Conservation (phyloP, 2,797 vertebrate species). For the Pangasius macronema region DNA sequence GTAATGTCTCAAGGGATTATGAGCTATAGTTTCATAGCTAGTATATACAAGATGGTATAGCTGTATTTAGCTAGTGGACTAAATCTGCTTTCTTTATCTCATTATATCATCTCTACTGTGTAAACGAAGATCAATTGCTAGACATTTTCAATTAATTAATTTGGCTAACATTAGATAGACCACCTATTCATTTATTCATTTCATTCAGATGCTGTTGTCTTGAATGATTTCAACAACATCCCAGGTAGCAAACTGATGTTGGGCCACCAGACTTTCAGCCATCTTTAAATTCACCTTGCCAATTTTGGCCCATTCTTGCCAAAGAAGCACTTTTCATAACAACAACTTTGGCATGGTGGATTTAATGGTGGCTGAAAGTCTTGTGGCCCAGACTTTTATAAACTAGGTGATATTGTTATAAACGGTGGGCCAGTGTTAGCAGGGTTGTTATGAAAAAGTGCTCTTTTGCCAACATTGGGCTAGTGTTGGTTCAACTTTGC, state of each 20-base stretch:
- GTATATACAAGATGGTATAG: neutral
- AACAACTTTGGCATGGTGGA: neutral
- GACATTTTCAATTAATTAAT: neutral
- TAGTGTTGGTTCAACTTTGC: neutral
- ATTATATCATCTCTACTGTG: neutral
- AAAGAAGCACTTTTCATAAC: neutral
- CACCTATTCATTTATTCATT: neutral
- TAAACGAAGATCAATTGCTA: neutral
- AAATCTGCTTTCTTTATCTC: neutral
- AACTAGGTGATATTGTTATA: too few relatives aligned
- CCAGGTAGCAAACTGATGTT: neutral
- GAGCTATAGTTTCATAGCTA: neutral
- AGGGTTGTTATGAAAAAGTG: neutral
- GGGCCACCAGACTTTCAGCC: neutral
- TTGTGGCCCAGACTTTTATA: neutral
- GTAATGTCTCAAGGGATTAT: neutral
- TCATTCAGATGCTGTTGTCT: neutral
- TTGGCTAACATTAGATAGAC: neutral
- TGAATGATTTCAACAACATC: neutral
- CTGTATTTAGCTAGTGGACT: neutral
- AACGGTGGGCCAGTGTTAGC: too few relatives aligned
- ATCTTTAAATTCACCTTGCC: neutral
- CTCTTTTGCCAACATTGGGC: neutral
- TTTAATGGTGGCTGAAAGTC: neutral
- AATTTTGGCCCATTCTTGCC: neutral